Conservation (phyloP, 2,113 vertebrate genomes). For the Clinocottus analis region DNA sequence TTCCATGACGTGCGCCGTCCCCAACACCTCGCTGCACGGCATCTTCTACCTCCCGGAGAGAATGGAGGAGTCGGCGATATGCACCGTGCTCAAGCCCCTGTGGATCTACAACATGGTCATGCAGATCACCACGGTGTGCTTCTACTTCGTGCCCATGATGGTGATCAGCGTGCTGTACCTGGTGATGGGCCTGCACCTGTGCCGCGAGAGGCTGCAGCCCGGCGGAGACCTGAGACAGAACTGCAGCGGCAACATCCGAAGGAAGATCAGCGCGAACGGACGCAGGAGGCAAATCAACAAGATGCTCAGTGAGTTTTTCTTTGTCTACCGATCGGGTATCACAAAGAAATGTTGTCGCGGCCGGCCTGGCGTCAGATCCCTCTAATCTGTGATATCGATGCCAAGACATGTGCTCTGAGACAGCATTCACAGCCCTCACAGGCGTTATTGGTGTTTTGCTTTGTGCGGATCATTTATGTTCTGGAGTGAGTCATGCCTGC, state of each 20-base stretch:
- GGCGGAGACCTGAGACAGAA: conserved; percentile 61
- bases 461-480: conserved; percentile 43
- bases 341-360: not conserved
- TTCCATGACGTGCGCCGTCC: conserved; percentile 81
- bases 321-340: not conserved
- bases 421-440: not conserved
- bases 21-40: conserved; percentile 84
- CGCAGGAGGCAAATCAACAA: conserved; percentile 84
- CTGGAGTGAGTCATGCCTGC: not conserved
- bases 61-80: conserved; percentile 82
- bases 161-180: conserved; percentile 83
- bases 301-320: conserved; percentile 84
- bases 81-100: conserved; percentile 81
- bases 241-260: conserved; percentile 53
- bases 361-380: not conserved
- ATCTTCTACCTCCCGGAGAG: conserved; percentile 81
- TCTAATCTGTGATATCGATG: conserved; percentile 35
- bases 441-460: not conserved
- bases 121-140: conserved; percentile 85
- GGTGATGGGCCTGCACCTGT: conserved; percentile 80
- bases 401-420: conserved; percentile 21
- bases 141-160: conserved; percentile 84
- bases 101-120: conserved; percentile 87
- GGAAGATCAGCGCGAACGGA: conserved; percentile 70
- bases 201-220: conserved; percentile 64